These are phyloP conservation scores for Cephus nigrinus DNA, from an alignment of 2,888 invertebrate species.

Conservation along the genomic window DNA sequence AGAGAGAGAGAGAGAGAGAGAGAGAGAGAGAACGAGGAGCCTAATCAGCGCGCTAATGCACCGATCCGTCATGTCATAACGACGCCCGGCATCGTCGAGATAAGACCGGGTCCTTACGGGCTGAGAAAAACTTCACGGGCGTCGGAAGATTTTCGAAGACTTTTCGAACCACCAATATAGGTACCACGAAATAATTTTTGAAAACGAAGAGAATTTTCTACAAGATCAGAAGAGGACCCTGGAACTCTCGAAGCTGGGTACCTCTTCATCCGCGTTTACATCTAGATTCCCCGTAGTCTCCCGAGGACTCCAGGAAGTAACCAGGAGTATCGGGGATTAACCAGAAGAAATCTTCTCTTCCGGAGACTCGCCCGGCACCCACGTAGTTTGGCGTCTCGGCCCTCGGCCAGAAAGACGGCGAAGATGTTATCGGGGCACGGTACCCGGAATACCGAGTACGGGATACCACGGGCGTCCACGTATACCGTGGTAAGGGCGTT, in stretches of 20 bases:
- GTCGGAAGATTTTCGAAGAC: background rate
- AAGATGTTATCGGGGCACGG: background rate
- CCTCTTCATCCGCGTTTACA: background rate
- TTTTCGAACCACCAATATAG: background rate
- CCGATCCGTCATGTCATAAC: slow-evolving; percentile 57
- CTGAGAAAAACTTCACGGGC: background rate
- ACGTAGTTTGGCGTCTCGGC: background rate
- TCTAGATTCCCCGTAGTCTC: background rate
- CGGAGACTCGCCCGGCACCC: background rate
- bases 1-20: too few relatives aligned
- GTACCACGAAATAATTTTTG: background rate
- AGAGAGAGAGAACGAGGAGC: background rate
- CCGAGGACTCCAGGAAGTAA: background rate
- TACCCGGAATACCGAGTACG: background rate
- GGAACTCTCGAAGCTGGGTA: background rate
- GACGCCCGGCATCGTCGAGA: slow-evolving; percentile 32
- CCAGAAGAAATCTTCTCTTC: background rate
- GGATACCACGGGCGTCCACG: background rate
- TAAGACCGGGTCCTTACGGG: slow-evolving; percentile 24
- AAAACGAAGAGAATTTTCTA: background rate
- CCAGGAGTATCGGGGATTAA: background rate
- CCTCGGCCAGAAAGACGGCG: background rate
- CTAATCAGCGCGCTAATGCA: slow-evolving; percentile 60
- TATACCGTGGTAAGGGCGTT: background rate
- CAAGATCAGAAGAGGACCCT: background rate